Percentiles rank a stretch among this genome's conserved stretches.
Evolutionary conservation across 2,797 vertebrate species (phyloP).

Genomic region (Molossus molossus): DNA sequence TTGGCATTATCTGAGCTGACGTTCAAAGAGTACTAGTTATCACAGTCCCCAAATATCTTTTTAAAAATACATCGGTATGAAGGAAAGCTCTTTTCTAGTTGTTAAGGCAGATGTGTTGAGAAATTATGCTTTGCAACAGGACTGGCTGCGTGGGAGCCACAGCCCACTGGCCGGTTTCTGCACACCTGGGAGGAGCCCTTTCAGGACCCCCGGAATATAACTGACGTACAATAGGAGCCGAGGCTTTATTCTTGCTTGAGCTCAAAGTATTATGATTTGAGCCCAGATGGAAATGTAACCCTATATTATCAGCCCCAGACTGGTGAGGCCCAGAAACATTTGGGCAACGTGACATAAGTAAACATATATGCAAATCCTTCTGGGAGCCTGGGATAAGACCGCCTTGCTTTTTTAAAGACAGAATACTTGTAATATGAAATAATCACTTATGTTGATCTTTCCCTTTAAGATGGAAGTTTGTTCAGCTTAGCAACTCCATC

Average conservation of each 20-base stretch:
- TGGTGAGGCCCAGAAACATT: not conserved
- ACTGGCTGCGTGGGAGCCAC: not conserved
- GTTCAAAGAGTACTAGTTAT: not conserved
- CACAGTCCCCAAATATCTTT: not conserved
- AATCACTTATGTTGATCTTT: conserved; percentile 75
- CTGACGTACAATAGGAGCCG: not conserved
- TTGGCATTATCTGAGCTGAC: not conserved
- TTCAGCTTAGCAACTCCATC: conserved; percentile 68
- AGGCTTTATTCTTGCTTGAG: not conserved
- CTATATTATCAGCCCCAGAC: not conserved
- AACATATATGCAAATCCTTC: conserved; percentile 66
- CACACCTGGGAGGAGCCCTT: not conserved
- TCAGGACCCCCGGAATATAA: not conserved
- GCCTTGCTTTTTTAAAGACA: not conserved
- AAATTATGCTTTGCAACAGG: not conserved
- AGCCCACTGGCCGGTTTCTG: not conserved
- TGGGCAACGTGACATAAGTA: conserved; percentile 62
- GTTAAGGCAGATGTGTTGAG: not conserved
- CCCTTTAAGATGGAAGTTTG: conserved; percentile 70
- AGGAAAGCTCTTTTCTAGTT: not conserved
- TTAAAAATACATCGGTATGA: not conserved
- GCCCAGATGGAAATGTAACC: not conserved
- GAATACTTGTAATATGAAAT: conserved; percentile 70
- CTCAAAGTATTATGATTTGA: not conserved
- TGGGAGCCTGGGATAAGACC: conserved; percentile 60